Evolutionary conservation across 2,113 vertebrate genomes (phyloP), one percentile per base, ranked within the genome.

Genomic region (Pseudopipra pipra): DNA sequence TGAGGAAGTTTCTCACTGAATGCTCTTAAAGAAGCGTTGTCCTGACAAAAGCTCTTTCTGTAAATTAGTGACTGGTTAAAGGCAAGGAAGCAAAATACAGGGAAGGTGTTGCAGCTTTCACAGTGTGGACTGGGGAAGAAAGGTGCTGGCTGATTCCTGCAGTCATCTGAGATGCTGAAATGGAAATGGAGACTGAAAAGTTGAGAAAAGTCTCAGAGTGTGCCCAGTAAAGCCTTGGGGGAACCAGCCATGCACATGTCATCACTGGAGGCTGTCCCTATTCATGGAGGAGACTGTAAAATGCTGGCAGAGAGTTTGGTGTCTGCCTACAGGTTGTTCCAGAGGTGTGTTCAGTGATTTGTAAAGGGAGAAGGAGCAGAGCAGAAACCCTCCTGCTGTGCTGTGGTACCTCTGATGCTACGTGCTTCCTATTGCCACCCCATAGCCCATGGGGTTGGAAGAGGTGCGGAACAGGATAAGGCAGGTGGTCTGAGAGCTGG

Each of bases 171-270:
- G 54, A 14, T 52, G 35, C 76, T 70, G 63, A 61, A 84, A 44
- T 62, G 65, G 59, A 76, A 71, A 35, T 0, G 3, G 39, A 68
- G n/a, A 30, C 73, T 43, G 33, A 83, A 80, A 58, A 52, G 24
- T 33, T 84, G 55, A 63, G 52, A 28, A 39, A 67, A 74, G 43
- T 49, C 41, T 73, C 25, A 58, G 51, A 6, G 58, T 63, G 43
- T 5, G 5, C 51, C 41, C 19, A 10, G 24, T 72, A 63, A 75
- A 17, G 21, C 7, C 8, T 44, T 4, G 8, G 24, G 59, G 49
- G 52, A 92, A 15, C 24, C 37, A 67, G 56, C 47, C 19, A 15
- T 7, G 13, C 2, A 2, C 0, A 0, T 59, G 2, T 37, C 0
- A 1, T 76, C 54, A 8, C 35, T 46, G 7, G 0, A 21, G 16